Conservation (phyloP, 2,797 vertebrate species). For the Glyptemys insculpta region DNA sequence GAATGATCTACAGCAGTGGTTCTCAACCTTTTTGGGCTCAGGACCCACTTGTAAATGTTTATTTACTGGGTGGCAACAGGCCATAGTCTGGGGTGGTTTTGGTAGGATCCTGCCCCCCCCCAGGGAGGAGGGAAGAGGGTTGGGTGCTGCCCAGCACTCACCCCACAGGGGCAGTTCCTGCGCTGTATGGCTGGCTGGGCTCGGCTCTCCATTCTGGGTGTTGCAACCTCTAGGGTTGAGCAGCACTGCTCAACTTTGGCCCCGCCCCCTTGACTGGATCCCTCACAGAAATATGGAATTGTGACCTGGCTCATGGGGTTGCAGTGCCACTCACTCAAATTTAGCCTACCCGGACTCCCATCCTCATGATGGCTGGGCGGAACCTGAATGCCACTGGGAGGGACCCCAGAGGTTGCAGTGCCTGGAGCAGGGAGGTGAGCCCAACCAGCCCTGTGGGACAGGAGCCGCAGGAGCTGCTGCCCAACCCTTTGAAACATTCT, state of each 20-base stretch:
- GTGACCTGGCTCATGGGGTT: neutral
- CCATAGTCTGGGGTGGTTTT: neutral
- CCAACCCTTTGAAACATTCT: neutral
- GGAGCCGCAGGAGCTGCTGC: neutral
- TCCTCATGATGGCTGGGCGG: neutral
- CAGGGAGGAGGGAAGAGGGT: rapidly evolving
- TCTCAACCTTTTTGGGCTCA: neutral
- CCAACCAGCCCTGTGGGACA: neutral
- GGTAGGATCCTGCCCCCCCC: neutral
- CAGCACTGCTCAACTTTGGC: too few relatives aligned
- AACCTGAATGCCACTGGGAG: neutral
- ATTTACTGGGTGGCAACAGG: too few relatives aligned
- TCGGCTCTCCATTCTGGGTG: too few relatives aligned
- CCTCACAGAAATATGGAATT: neutral
- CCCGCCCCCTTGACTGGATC: too few relatives aligned
- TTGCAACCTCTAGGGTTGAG: too few relatives aligned
- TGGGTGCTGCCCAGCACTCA: too few relatives aligned
- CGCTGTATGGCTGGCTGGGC: too few relatives aligned
- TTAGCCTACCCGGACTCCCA: neutral
- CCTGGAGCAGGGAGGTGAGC: neutral
- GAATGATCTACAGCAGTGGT: conserved; percentile 43
- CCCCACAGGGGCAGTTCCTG: too few relatives aligned
- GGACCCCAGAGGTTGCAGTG: neutral
- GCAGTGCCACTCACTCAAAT: neutral
- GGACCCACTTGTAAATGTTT: neutral